Percentiles rank a stretch among this genome's conserved stretches.
Evolutionary conservation across 2,113 vertebrate species (phyloP).

Genomic region (Buteo buteo): DNA sequence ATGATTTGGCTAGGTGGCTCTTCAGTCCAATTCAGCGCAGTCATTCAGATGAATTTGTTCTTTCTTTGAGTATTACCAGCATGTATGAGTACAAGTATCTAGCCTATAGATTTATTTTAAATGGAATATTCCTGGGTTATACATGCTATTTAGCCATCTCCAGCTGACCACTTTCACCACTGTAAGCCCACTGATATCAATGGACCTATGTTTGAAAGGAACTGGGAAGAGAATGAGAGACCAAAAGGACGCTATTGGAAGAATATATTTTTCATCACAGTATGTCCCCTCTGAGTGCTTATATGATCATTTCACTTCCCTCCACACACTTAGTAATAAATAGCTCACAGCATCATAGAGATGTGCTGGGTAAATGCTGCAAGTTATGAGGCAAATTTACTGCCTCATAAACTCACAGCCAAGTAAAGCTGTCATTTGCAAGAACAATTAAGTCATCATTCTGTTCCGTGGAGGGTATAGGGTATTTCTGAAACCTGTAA

Average conservation of each 20-base stretch:
- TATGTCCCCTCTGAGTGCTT: background rate
- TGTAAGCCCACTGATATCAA: background rate
- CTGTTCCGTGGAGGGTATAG: background rate
- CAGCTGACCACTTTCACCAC: background rate
- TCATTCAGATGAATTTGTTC: background rate
- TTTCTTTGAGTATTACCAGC: background rate
- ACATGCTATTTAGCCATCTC: background rate
- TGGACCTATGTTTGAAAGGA: background rate
- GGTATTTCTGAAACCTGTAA: conserved; percentile 2
- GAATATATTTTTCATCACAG: background rate
- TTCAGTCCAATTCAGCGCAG: background rate
- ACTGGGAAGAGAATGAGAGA: background rate
- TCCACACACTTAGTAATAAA: conserved; percentile 39
- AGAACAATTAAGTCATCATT: conserved; percentile 62
- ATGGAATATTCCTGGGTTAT: background rate
- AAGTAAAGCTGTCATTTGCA: conserved; percentile 58
- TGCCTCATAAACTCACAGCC: conserved; percentile 64
- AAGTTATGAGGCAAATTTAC: conserved; percentile 59
- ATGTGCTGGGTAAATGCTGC: conserved; percentile 42
- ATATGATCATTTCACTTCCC: conserved; percentile 4
- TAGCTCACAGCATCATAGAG: conserved; percentile 24
- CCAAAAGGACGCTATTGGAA: background rate
- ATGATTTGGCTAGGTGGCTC: background rate
- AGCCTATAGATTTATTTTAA: background rate
- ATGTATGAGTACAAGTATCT: background rate